A percentile compares a stretch with the other conserved stretches of the same genome.
Evolutionary conservation across 1,140 invertebrate genomes (phyloP).

Genomic region (Lordiphosa mommai): DNA sequence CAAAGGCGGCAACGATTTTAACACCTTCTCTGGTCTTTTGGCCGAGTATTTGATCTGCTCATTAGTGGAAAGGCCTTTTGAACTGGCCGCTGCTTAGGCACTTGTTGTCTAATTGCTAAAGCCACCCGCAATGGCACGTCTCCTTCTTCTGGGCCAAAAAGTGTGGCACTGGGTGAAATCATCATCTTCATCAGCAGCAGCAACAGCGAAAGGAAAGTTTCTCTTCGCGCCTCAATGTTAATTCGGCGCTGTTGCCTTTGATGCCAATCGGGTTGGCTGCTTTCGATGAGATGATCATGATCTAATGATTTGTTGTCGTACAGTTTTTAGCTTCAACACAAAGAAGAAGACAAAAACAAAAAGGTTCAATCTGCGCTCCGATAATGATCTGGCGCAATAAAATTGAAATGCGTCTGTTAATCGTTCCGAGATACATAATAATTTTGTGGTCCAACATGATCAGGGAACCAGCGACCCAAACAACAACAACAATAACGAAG

Average conservation of each 20-base stretch:
- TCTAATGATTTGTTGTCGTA: slow-evolving; percentile 67
- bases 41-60: slow-evolving; percentile 29
- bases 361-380: slow-evolving; percentile 37
- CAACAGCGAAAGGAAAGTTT: slow-evolving; percentile 63
- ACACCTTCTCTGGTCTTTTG: slow-evolving; percentile 48
- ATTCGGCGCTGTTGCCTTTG: slow-evolving; percentile 45
- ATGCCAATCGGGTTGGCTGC: slow-evolving; percentile 31
- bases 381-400: slow-evolving; percentile 74
- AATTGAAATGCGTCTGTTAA: slow-evolving; percentile 76
- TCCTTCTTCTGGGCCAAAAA: slow-evolving; percentile 38
- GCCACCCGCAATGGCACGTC: slow-evolving; percentile 67
- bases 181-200: slow-evolving; percentile 18
- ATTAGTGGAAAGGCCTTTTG: slow-evolving; percentile 58
- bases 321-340: slow-evolving; percentile 21
- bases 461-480: slow-evolving; percentile 14
- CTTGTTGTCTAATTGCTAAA: slow-evolving; percentile 74
- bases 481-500: slow-evolving; percentile 27
- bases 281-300: slow-evolving; percentile 44
- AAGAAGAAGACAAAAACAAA: slow-evolving; percentile 27
- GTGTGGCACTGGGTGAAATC: slow-evolving; percentile 75
- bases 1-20: slow-evolving; percentile 59
- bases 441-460: slow-evolving; percentile 54
- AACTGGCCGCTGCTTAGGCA: slow-evolving; percentile 50
- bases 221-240: slow-evolving; percentile 55
- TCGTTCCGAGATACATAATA: slow-evolving; percentile 74